These are phyloP conservation scores for Zoanthus solanderi DNA, from an alignment of 92 coral and sea anemone genomes.

Conservation along the genomic window DNA sequence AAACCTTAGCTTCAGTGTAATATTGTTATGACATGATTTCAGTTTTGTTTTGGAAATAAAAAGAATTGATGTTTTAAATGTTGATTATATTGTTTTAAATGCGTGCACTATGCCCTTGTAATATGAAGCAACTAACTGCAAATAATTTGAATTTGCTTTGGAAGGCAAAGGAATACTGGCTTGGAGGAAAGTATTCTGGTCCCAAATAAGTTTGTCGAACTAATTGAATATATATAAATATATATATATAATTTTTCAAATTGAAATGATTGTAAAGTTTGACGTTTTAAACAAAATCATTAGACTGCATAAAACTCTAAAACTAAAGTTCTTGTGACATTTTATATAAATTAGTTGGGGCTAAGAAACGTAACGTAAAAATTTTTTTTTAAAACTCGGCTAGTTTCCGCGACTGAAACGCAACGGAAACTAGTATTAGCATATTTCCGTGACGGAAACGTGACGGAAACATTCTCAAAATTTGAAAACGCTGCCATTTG, in stretches of 20 bases:
- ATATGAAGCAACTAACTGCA: not conserved
- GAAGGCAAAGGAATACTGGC: conserved; percentile 4
- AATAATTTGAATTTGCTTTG: not conserved
- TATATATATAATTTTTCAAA: not conserved
- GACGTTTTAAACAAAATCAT: conserved; percentile 5
- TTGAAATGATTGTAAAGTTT: not conserved
- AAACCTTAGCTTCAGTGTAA: not conserved
- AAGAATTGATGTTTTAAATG: conserved; percentile 2
- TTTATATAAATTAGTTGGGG: not conserved
- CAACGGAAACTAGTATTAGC: conserved; percentile 5
- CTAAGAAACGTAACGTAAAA: not conserved
- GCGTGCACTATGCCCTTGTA: not conserved
- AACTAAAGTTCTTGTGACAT: not conserved
- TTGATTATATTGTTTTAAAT: conserved; percentile 2
- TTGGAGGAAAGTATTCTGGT: not conserved
- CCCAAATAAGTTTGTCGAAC: not conserved
- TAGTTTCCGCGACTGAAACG: conserved; percentile 5
- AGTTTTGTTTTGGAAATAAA: conserved; percentile 5
- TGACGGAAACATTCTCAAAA: not conserved
- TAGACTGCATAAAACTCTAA: conserved; percentile 1
- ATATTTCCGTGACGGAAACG: conserved; percentile 8
- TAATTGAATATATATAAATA: not conserved
- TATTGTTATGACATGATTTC: not conserved
- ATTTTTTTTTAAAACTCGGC: not conserved
- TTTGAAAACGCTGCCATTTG: not conserved